A percentile compares a stretch with the other conserved stretches of the same genome.
Evolutionary conservation across 1,140 invertebrate species (phyloP).

Genomic region (Chironomus striatipennis): DNA sequence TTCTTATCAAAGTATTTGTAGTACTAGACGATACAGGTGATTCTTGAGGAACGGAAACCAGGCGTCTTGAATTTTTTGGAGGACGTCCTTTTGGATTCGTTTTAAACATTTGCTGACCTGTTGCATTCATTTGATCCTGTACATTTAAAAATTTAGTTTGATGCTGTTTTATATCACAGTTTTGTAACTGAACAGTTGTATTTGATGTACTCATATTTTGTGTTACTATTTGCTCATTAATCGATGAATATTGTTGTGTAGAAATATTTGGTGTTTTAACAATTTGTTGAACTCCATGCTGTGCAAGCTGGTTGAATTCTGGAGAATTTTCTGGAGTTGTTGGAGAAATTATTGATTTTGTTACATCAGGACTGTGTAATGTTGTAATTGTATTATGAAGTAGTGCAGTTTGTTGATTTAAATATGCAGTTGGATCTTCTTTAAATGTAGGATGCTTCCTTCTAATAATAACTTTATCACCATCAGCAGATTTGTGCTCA

Average conservation of each 20-base stretch:
- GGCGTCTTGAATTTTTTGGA: constrained; percentile 28
- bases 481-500: constrained; percentile 22
- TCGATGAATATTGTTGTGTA: background rate
- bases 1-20: background rate
- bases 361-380: constrained; percentile 26
- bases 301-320: background rate
- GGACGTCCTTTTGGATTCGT: constrained; percentile 28
- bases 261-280: background rate
- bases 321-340: background rate
- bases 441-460: constrained; percentile 61
- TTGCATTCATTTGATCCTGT: constrained; percentile 21
- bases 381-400: constrained; percentile 66
- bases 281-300: background rate
- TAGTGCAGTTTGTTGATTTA: constrained; percentile 76
- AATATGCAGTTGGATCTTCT: constrained; percentile 80
- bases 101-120: constrained; percentile 22
- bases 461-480: constrained; percentile 33
- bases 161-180: constrained; percentile 26
- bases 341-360: background rate
- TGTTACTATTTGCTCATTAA: constrained; percentile 26
- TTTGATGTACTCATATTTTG: constrained; percentile 24
- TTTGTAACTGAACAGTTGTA: constrained; percentile 27
- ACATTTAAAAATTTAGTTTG: constrained; percentile 17
- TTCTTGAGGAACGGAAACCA: constrained; percentile 35
- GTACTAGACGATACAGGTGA: constrained; percentile 37